Conservation (phyloP, 2,888 invertebrate genomes). For the Thera obeliscata region DNA sequence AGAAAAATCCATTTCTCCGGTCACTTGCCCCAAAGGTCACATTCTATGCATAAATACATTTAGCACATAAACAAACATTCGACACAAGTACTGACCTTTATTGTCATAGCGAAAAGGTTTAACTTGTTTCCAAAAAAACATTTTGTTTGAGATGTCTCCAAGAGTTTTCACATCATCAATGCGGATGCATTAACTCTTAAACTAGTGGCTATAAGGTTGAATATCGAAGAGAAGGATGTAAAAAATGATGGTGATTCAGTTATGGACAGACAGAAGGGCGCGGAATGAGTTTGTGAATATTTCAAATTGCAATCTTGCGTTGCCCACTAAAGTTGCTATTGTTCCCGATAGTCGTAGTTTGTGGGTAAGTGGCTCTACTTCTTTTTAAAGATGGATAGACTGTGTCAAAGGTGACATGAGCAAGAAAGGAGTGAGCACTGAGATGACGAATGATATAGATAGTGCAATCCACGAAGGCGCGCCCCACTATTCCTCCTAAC, state of each 20-base stretch:
- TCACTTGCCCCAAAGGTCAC: slow-evolving; percentile 63
- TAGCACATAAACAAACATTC: slow-evolving; percentile 34
- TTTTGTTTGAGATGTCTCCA: slow-evolving; percentile 20
- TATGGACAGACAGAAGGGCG: slow-evolving; percentile 74
- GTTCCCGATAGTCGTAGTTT: slow-evolving; percentile 57
- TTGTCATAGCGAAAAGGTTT: slow-evolving; percentile 53
- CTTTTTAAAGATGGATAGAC: too few relatives aligned
- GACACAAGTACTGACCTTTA: slow-evolving; percentile 28
- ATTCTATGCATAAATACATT: slow-evolving; percentile 72
- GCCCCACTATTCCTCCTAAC: too few relatives aligned
- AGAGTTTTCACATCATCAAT: slow-evolving; percentile 9
- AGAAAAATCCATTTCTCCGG: slow-evolving; percentile 70
- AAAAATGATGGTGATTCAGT: slow-evolving; percentile 54
- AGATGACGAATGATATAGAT: too few relatives aligned
- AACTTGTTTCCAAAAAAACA: slow-evolving; percentile 42
- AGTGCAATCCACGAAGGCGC: too few relatives aligned
- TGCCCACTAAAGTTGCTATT: slow-evolving; percentile 76
- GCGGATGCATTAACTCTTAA: slow-evolving; percentile 29
- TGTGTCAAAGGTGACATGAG: too few relatives aligned
- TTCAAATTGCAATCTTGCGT: slow-evolving; percentile 79
- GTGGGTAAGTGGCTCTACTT: slow-evolving; percentile 61
- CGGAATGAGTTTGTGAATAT: slow-evolving; percentile 81
- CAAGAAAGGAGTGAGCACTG: too few relatives aligned
- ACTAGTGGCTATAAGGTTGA: slow-evolving; percentile 33
- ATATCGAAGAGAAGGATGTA: slow-evolving; percentile 37